Evolutionary conservation across 2,797 vertebrate species (phyloP), one percentile per base, ranked within the genome.

Genomic region (Todus mexicanus): DNA sequence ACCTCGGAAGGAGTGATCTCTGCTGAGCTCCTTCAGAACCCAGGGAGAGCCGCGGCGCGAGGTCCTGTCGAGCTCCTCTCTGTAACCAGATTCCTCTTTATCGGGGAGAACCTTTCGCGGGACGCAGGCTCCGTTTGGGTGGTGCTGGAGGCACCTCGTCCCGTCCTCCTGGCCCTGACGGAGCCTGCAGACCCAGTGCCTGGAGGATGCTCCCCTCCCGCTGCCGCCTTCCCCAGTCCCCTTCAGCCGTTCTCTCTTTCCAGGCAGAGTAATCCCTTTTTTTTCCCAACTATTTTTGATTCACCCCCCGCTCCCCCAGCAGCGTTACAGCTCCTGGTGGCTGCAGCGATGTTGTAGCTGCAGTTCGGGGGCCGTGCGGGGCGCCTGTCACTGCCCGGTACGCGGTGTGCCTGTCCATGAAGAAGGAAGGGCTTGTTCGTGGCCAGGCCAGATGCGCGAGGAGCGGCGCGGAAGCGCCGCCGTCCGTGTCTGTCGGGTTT

Each of bases 71-170:
- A 43, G 31, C 14, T 11, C 35, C 0, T 57, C 27, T 4, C 1
- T 2, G 2, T 48, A 13, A 12, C 27, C 3, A 0, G 10, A 2
- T 35, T 31, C 19, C 29, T 51, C 17, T 35, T 25, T 14, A 20
- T 27, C 4, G 0, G 43, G 43, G 21, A 53, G 27, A 66, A 31
- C 56, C 35, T n/a, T 13, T 10, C 14, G 42, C 12, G 26, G 7
- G 23, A 12, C 8, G 1, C 50, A 8, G 54, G 31, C 48, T 51
- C 5, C 16, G 7, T 31, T 47, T 14, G 40, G n/a, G n/a, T n/a
- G n/a, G n/a, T n/a, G n/a, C n/a, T n/a, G n/a, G n/a, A n/a, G n/a
- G n/a, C n/a, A n/a, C n/a, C n/a, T n/a, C n/a, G n/a, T n/a, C n/a
- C n/a, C n/a, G n/a, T n/a, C n/a, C n/a, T n/a, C n/a, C n/a, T n/a